Evolutionary conservation across 2,113 vertebrate species (phyloP).

Genomic region (Sminthopsis crassicaudata): DNA sequence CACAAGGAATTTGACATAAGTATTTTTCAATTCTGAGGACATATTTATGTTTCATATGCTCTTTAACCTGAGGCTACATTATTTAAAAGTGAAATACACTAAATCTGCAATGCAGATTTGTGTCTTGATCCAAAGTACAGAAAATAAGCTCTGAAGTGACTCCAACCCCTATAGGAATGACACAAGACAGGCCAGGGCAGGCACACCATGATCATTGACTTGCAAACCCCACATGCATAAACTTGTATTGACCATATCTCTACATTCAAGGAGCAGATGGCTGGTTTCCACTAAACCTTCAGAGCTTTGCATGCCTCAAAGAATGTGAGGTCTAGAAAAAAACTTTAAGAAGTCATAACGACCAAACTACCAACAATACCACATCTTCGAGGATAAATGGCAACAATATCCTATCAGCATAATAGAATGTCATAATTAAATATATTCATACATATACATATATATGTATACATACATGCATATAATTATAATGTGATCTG

Average conservation of each 20-base stretch:
- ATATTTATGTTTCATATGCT: slow-evolving; percentile 31
- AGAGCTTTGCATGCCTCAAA: neutral
- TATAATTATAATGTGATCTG: neutral
- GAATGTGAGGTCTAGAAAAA: neutral
- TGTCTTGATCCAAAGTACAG: slow-evolving; percentile 46
- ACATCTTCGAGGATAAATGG: neutral
- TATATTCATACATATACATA: neutral
- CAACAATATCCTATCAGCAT: neutral
- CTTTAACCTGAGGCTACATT: slow-evolving; percentile 27
- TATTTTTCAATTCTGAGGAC: neutral
- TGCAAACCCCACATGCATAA: slow-evolving; percentile 41
- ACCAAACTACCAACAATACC: neutral
- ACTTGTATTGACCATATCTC: slow-evolving; percentile 55
- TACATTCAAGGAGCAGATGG: slow-evolving; percentile 41
- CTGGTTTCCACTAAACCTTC: slow-evolving; percentile 8
- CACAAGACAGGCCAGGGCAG: neutral
- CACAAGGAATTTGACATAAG: neutral
- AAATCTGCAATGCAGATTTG: slow-evolving; percentile 45
- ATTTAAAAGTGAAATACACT: slow-evolving; percentile 23
- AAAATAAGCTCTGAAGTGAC: slow-evolving; percentile 66
- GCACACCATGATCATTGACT: slow-evolving; percentile 36
- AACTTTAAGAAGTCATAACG: neutral
- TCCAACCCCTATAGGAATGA: slow-evolving; percentile 16
- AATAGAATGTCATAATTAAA: neutral
- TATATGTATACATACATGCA: too few species aligned